Evolutionary conservation across 2,888 invertebrate species (phyloP), one percentile per base, ranked within the genome.

Genomic region (Melangyna quadrimaculata): DNA sequence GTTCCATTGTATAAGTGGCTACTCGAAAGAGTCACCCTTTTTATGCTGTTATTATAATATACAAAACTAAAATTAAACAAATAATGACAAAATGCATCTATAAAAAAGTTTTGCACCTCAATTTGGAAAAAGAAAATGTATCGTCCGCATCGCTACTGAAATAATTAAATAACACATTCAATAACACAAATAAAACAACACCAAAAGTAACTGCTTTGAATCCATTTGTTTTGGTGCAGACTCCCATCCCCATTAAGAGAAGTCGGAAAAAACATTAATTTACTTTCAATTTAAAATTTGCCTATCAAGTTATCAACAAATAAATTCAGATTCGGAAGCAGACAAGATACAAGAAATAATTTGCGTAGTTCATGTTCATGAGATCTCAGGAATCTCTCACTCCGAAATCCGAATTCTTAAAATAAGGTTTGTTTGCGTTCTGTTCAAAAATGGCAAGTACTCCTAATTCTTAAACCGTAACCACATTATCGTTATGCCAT

Each of bases 141-240:
- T 88, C 89, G 63, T 90, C 89, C 4, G 88, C 88, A 70, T 89
- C 88, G 86, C 88, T 87, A 89, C 89, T 90, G 73, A 90, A 87
- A 88, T 91, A 91, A 88, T 90, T 90, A 88, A 91, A 88, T 87
- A 91, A 88, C 70, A 92, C 86, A 86, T 90, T 90, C 29, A 90
- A 87, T 57, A 89, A 74, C 48, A 90, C 79, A 78, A 92, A 88
- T 87, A 92, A 88, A 87, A 90, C 88, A 82, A 91, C 89, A 79
- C 89, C 89, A 74, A 89, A 79, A 79, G 89, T 87, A 88, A 89
- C 88, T 87, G 89, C 89, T 88, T 89, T 89, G 87, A 89, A 87
- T 70, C 88, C 88, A 84, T 88, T 88, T 87, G 89, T 88, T 88
- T 89, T 89, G 81, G 87, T 88, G 83, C 88, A 88, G 74, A 82